These are phyloP conservation scores for Sialis lutaria DNA, from an alignment of 2,888 invertebrate genomes.

Conservation along the genomic window DNA sequence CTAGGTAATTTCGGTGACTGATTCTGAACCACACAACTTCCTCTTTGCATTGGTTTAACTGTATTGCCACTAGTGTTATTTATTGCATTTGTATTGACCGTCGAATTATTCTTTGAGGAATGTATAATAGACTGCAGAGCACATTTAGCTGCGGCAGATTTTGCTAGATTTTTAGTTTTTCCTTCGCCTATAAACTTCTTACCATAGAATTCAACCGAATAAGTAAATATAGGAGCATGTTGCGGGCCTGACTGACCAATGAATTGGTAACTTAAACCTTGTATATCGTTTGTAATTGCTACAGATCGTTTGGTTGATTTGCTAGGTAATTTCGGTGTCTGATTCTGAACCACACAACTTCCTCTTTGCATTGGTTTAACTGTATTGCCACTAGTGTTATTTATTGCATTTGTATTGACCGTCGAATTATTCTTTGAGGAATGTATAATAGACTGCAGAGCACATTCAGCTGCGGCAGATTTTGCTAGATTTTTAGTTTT, in stretches of 20 bases:
- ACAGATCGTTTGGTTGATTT: slow-evolving; percentile 40
- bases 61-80: slow-evolving; percentile 27
- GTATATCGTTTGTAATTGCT: slow-evolving; percentile 69
- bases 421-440: slow-evolving; percentile 27
- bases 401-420: slow-evolving; percentile 19
- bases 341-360: too few species aligned
- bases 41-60: slow-evolving; percentile 14
- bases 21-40: too few species aligned
- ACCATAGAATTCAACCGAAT: slow-evolving; percentile 54
- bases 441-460: slow-evolving; percentile 37
- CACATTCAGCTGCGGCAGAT: too few species aligned
- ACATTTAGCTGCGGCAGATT: slow-evolving; percentile 34
- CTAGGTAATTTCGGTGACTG: slow-evolving; percentile 18
- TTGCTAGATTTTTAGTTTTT: slow-evolving; percentile 30
- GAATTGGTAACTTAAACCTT: slow-evolving; percentile 58
- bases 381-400: slow-evolving; percentile 26
- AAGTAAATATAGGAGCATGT: slow-evolving; percentile 75
- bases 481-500: slow-evolving; percentile 38
- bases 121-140: slow-evolving; percentile 38
- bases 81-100: slow-evolving; percentile 18
- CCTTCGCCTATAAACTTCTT: slow-evolving; percentile 35
- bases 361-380: slow-evolving; percentile 13
- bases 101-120: slow-evolving; percentile 27
- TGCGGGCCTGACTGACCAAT: slow-evolving; percentile 68
- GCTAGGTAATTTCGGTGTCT: slow-evolving; percentile 18